phyloP scores from a whole-genome alignment of 2,797 vertebrate genomes.

The Rhincodon typus region DNA sequence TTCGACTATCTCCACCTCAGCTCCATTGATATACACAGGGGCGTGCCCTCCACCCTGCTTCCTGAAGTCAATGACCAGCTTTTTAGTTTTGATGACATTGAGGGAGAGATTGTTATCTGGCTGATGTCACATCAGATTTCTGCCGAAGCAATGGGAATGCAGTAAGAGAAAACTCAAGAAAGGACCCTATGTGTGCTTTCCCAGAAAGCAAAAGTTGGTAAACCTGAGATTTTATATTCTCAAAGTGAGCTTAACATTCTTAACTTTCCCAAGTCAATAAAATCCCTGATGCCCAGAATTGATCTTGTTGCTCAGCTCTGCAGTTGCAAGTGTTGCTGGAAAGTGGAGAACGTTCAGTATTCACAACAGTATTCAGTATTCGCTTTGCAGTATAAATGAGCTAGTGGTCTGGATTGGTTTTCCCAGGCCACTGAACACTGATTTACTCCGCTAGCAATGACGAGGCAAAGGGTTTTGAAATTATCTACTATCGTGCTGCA shows the following conservation, averaged over 20 bases:
- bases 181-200: not conserved
- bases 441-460: not conserved
- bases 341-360: not conserved
- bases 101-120: not conserved
- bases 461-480: not conserved
- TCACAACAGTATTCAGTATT: not conserved
- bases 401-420: not conserved
- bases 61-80: no score
- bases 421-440: constrained; percentile 12
- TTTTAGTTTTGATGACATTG: no score
- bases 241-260: not conserved
- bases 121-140: not conserved
- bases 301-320: not conserved
- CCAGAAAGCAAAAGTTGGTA: no score
- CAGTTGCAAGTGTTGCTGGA: not conserved
- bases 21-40: no score
- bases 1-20: no score
- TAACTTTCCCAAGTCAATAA: not conserved
- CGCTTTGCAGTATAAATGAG: not conserved
- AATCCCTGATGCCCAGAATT: not conserved
- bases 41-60: no score
- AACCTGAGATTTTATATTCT: not conserved
- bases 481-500: not conserved
- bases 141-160: not conserved
- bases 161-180: not conserved